Evolutionary conservation across 2,797 vertebrate genomes (phyloP), one percentile per base, ranked within the genome.

Genomic region (Gymnodraco acuticeps): DNA sequence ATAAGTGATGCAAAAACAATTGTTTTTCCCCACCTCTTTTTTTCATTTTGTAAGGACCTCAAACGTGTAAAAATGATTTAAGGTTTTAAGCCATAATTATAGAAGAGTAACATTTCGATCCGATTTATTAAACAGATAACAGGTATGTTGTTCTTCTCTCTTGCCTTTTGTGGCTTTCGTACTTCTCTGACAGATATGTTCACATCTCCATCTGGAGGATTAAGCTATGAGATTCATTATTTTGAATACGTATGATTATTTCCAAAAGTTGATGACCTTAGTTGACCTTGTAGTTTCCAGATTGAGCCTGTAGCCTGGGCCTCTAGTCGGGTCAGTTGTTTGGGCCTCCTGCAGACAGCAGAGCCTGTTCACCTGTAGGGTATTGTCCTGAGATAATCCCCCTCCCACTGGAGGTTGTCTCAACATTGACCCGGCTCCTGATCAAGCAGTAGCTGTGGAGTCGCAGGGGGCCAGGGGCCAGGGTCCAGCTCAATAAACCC

Each of bases 331-430:
- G 46, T 77, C 74, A 50, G 16, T 16, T 59, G n/a, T 42, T 46
- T 33, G 19, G 63, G 81, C 66, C 53, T 69, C 66, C 67, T 69
- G 75, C 63, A 72, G 80, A 69, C 58, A 58, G 50, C 33, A 55
- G 73, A 75, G 83, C 53, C 63, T 73, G 67, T 80, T 83, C 70
- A 84, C 76, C 72, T 73, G 69, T 50, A 48, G 69, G 56, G 41
- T 12, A 38, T 38, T 47, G 31, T 66, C 48, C 41, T 50, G 11
- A 85, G 50, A 71, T 73, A 83, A 80, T 80, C 70, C 66, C 41
- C 41, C 38, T 64, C 58, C 60, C 42, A 47, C 62, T 61, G 67
- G 11, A 82, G 80, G 83, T 81, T 88, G 62, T 80, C 64, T 67
- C 65, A 83, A 79, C 78, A 80, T 13, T 67, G 64, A 73, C 46